phyloP scores from a whole-genome alignment of 2,888 invertebrate genomes.

The Hipparchia sbordonii region DNA sequence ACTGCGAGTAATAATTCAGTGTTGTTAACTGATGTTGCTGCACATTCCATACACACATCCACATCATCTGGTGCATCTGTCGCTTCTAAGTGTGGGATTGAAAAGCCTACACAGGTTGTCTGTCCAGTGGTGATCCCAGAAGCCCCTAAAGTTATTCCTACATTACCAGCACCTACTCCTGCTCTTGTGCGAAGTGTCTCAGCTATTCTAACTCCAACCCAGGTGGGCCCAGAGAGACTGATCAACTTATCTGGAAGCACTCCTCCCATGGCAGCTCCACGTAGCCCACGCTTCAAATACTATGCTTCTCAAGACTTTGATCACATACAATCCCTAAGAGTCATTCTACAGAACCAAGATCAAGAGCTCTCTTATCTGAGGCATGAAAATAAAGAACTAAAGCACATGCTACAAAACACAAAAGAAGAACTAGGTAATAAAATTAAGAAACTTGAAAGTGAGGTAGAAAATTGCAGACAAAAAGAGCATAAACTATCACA shows the following conservation, averaged over 20 bases:
- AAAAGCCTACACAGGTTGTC: slow-evolving; percentile 74
- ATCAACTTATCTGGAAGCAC: slow-evolving; percentile 69
- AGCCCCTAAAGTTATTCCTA: slow-evolving; percentile 46
- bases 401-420: slow-evolving; percentile 58
- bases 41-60: slow-evolving; percentile 56
- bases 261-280: slow-evolving; percentile 67
- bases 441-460: slow-evolving; percentile 65
- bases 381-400: slow-evolving; percentile 70
- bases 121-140: slow-evolving; percentile 68
- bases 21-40: slow-evolving; percentile 55
- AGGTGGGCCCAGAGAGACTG: slow-evolving; percentile 69
- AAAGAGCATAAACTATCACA: slow-evolving; percentile 63
- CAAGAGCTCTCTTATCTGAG: slow-evolving; percentile 65
- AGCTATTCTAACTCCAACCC: slow-evolving; percentile 69
- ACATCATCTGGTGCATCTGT: slow-evolving; percentile 54
- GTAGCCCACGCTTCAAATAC: slow-evolving; percentile 60
- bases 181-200: slow-evolving; percentile 71
- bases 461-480: slow-evolving; percentile 58
- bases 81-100: slow-evolving; percentile 49
- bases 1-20: slow-evolving; percentile 68
- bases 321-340: slow-evolving; percentile 63
- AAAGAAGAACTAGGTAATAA: slow-evolving; percentile 62
- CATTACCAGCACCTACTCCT: slow-evolving; percentile 52
- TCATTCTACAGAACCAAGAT: slow-evolving; percentile 71
- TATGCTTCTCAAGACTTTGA: slow-evolving; percentile 58